Evolutionary conservation across 2,888 invertebrate genomes (phyloP).

Genomic region (Platynereis dumerilii): DNA sequence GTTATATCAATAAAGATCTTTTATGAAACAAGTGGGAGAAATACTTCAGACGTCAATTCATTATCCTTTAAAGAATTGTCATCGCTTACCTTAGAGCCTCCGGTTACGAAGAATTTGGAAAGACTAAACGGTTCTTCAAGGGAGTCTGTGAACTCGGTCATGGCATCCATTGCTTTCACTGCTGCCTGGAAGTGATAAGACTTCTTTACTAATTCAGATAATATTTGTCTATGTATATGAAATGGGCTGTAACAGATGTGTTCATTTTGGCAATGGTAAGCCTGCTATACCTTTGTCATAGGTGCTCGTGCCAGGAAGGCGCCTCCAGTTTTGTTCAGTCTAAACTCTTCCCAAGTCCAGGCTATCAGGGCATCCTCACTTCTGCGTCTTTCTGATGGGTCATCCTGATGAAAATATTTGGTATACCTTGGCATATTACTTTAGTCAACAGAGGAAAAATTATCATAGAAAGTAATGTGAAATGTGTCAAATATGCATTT

Average conservation of each 20-base stretch:
- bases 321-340: not conserved
- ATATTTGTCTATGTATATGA: no score
- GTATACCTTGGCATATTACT: no score
- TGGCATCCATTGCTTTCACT: not conserved
- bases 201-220: no score
- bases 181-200: not conserved
- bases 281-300: not conserved
- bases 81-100: not conserved
- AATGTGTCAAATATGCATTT: no score
- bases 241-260: no score
- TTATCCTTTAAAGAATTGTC: no score
- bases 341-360: not conserved
- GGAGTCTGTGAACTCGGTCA: not conserved
- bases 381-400: not conserved
- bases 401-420: not conserved
- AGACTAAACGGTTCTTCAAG: not conserved
- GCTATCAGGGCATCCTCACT: slow-evolving; percentile 6
- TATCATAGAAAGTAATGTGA: no score
- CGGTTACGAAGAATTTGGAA: not conserved
- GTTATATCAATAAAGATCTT: not conserved
- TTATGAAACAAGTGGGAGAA: no score
- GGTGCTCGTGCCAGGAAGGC: not conserved
- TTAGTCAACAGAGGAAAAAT: no score
- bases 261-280: no score
- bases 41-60: no score